phyloP scores from a whole-genome alignment of 2,888 invertebrate genomes.

The Marasmarcha lunaedactyla region DNA sequence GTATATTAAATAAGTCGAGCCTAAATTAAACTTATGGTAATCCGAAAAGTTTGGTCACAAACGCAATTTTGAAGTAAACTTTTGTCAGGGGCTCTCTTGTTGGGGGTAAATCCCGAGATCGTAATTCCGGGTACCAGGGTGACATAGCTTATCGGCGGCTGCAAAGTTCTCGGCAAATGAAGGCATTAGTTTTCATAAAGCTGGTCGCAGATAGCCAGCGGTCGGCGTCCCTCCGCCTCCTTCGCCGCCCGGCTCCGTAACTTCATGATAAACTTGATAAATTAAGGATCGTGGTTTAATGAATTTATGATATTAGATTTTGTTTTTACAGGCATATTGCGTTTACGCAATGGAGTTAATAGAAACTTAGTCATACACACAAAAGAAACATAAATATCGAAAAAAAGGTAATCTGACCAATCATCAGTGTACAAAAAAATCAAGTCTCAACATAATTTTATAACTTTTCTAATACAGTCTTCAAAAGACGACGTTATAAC shows the following conservation, averaged over 20 bases:
- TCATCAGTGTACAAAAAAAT: too few species aligned
- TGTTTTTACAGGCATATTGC: too few species aligned
- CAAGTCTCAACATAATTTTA: too few species aligned
- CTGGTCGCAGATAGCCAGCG: conserved; percentile 48
- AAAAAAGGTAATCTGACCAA: too few species aligned
- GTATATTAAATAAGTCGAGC: not conserved
- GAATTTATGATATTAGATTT: too few species aligned
- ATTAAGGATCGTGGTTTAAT: conserved; percentile 15
- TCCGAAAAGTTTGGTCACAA: conserved; percentile 39
- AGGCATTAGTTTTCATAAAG: conserved; percentile 69
- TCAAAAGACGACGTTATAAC: too few species aligned
- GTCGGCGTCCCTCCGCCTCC: conserved; percentile 23
- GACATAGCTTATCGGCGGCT: conserved; percentile 59
- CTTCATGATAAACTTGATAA: conserved; percentile 32
- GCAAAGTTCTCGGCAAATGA: conserved; percentile 57
- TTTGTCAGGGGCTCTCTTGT: conserved; percentile 38
- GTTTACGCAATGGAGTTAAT: too few species aligned
- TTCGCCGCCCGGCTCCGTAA: conserved; percentile 30
- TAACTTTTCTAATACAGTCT: too few species aligned
- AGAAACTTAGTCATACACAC: too few species aligned
- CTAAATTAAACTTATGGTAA: conserved; percentile 1
- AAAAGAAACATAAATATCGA: too few species aligned
- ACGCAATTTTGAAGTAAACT: conserved; percentile 42
- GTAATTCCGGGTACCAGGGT: conserved; percentile 60
- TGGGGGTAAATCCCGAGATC: conserved; percentile 39